phyloP scores from a whole-genome alignment of 2,888 invertebrate species.

The Sinelater perroti region DNA sequence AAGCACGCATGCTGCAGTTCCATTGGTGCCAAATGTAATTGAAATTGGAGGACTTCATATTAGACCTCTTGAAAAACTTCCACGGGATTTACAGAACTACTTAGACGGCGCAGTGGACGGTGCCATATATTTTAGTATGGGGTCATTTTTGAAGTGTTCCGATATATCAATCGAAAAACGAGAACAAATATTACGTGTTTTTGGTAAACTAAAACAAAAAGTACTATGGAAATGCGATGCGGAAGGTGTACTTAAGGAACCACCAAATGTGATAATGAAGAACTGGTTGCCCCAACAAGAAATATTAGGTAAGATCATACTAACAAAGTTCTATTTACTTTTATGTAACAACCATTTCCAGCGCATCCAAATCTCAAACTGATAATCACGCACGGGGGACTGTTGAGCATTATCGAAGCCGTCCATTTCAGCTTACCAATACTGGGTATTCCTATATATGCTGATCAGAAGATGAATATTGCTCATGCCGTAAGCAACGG shows the following conservation, averaged over 20 bases:
- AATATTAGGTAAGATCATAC: conserved; percentile 40
- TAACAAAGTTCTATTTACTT: too few species aligned
- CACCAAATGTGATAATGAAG: conserved; percentile 29
- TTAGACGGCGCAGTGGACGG: conserved; percentile 65
- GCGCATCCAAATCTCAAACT: conserved; percentile 32
- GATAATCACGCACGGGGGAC: conserved; percentile 29
- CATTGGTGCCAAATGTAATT: conserved; percentile 65
- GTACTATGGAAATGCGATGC: conserved; percentile 78
- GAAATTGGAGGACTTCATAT: conserved; percentile 67
- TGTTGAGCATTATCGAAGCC: conserved; percentile 25
- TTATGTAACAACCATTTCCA: too few species aligned
- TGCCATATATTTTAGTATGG: conserved; percentile 68
- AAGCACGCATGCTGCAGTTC: conserved; percentile 62
- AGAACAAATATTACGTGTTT: conserved; percentile 65
- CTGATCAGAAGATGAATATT: conserved; percentile 17
- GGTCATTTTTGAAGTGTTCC: conserved; percentile 66
- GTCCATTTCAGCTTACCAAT: conserved; percentile 20
- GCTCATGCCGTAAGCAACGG: conserved; percentile 12
- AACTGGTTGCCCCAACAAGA: conserved; percentile 53
- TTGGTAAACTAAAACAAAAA: conserved; percentile 68
- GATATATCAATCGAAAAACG: conserved; percentile 64
- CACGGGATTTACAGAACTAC: conserved; percentile 62
- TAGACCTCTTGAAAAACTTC: conserved; percentile 46
- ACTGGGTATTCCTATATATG: conserved; percentile 19
- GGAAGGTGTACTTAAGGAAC: conserved; percentile 50